These are phyloP conservation scores for Polylopha cassiicola DNA, from an alignment of 2,888 invertebrate genomes.

Conservation along the genomic window DNA sequence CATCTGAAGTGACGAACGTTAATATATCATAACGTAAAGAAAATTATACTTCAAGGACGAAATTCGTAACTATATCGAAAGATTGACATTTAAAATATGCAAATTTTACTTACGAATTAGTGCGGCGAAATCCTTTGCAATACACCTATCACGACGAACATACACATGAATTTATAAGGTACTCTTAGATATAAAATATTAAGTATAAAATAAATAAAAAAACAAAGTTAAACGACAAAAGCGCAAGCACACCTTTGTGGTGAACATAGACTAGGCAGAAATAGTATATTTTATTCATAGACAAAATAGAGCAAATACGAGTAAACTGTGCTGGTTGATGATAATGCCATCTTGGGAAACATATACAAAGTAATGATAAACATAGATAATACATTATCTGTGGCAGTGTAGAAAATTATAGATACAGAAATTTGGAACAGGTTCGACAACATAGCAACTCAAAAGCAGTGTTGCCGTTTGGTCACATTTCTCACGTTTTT, in stretches of 20 bases:
- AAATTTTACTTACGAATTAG: conserved; percentile 29
- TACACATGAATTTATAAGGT: conserved; percentile 24
- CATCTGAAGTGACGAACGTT: neutral
- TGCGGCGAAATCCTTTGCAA: conserved; percentile 13
- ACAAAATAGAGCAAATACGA: conserved; percentile 9
- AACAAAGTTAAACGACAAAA: conserved; percentile 33
- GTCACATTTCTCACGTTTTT: too few species aligned
- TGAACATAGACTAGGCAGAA: conserved; percentile 29
- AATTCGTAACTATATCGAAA: conserved; percentile 28
- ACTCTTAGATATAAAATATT: conserved; percentile 18
- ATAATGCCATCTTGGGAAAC: too few species aligned
- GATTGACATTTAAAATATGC: conserved; percentile 30
- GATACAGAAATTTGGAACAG: too few species aligned
- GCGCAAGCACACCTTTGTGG: conserved; percentile 31
- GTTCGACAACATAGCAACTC: too few species aligned
- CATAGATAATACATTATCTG: too few species aligned
- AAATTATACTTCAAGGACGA: conserved; percentile 51
- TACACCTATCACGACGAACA: conserved; percentile 29
- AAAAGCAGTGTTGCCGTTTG: too few species aligned
- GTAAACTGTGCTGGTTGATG: too few species aligned
- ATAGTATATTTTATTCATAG: conserved; percentile 5
- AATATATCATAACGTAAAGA: conserved; percentile 15
- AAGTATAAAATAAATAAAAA: conserved; percentile 31
- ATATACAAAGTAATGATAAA: too few species aligned
- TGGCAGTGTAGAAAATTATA: too few species aligned